phyloP scores from a whole-genome alignment of 92 coral and sea anemone genomes.

The Palythoa caribaeorum region DNA sequence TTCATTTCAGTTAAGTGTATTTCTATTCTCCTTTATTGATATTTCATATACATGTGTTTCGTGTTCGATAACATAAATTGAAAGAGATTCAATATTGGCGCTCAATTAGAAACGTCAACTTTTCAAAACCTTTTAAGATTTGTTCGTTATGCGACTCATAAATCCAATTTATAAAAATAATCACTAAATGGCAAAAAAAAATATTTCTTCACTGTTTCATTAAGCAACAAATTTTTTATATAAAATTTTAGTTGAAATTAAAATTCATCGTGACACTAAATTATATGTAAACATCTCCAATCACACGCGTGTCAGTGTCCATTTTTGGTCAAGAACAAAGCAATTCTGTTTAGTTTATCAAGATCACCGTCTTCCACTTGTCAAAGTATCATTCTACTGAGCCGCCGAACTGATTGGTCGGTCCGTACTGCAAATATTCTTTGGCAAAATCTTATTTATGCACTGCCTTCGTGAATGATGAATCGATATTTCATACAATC shows the following conservation, averaged over 20 bases:
- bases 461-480: too few species aligned
- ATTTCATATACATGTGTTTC: constrained; percentile 2
- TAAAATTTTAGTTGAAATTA: constrained; percentile 28
- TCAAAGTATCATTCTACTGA: background rate
- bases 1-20: background rate
- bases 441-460: too few species aligned
- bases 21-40: background rate
- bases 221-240: background rate
- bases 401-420: background rate
- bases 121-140: background rate
- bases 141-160: background rate
- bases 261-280: constrained; percentile 24
- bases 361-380: background rate
- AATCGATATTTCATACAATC: too few species aligned
- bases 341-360: background rate
- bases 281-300: constrained; percentile 16
- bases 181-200: background rate
- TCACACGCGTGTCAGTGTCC: background rate
- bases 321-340: background rate
- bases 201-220: background rate
- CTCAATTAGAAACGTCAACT: background rate
- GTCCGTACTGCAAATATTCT: too few species aligned
- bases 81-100: constrained; percentile 1
- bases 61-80: background rate
- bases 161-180: background rate